Evolutionary conservation across 1,140 invertebrate genomes (phyloP), one percentile per base, ranked within the genome.

Genomic region (Drosophila mayri): DNA sequence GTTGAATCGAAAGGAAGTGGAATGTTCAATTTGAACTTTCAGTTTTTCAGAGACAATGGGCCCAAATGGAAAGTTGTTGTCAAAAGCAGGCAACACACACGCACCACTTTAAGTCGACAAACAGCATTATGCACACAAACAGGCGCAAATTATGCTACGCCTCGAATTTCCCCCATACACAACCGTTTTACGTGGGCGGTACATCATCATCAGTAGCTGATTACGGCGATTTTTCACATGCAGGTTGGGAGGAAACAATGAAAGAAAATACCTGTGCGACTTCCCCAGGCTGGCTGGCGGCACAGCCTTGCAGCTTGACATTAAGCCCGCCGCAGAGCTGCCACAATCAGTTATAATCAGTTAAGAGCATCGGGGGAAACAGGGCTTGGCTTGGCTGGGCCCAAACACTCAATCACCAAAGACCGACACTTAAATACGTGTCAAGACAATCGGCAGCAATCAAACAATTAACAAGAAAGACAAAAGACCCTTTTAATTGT

Each of bases 21-120:
- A 88, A 87, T 84, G 84, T 32, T 76, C 50, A 79, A 76, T 71
- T 79, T 83, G 83, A 82, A 87, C 83, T 87, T 86, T 86, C 79
- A 71, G 63, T 82, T 86, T 86, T 63, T 64, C 38, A 63, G 35
- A 74, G 74, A 87, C 83, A 87, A 87, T 87, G 80, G 68, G 61
- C 59, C 43, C 65, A 88, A 88, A 79, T 84, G 83, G 84, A 87
- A 87, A 87, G 84, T 81, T 68, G 66, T 68, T 75, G 71, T 61
- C 75, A 77, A 30, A 65, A 76, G 47, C 75, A 70, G n/a, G 20
- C 35, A 25, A 11, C 52, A 62, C 40, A 62, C 75, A 76, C 63
- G 64, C 49, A 59, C 49, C 52, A 70, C 59, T 59, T 66, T 30
- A 54, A 59, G 54, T 55, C 55, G 60, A 37, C 59, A 54, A 22